Percentiles rank a stretch among this genome's conserved stretches.
Evolutionary conservation across 2,113 vertebrate genomes (phyloP).

Genomic region (Petrocephalus microphthalmus): DNA sequence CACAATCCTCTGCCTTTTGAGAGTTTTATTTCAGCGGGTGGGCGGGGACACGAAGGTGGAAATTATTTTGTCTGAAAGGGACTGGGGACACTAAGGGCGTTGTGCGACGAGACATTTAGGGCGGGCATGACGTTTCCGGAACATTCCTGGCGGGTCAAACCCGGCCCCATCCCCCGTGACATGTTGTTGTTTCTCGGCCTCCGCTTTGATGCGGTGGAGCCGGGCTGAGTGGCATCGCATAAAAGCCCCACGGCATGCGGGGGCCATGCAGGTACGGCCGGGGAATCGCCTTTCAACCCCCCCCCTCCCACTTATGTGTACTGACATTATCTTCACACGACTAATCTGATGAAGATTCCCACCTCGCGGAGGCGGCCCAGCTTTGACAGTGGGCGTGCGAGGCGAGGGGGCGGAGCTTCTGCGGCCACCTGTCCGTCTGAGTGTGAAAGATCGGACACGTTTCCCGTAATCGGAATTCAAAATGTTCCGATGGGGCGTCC

Average conservation of each 20-base stretch:
- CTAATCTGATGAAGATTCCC: conserved; percentile 53
- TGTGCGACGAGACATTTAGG: conserved; percentile 4
- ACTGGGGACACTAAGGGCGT: background rate
- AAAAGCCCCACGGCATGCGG: conserved; percentile 31
- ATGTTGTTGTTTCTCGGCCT: conserved; percentile 20
- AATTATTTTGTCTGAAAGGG: conserved; percentile 16
- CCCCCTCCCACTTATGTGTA: conserved; percentile 43
- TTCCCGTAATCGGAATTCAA: background rate
- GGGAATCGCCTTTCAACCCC: conserved; percentile 28
- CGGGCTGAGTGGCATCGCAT: conserved; percentile 41
- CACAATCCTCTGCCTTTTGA: background rate
- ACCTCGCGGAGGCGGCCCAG: conserved; percentile 20
- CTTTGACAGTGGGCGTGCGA: conserved; percentile 30
- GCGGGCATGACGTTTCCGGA: conserved; percentile 7
- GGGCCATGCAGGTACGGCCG: conserved; percentile 27
- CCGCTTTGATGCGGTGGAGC: conserved; percentile 25
- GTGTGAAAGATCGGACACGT: conserved; percentile 20
- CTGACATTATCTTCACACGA: conserved; percentile 35
- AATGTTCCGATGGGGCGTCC: background rate
- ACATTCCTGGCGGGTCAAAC: conserved; percentile 13
- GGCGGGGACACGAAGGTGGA: background rate
- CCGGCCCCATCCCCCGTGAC: background rate
- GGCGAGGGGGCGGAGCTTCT: conserved; percentile 21
- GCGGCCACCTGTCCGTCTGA: background rate
- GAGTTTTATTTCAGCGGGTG: background rate